Conservation (phyloP, 1,140 invertebrate species). For the Diplogasteroides magnus region DNA sequence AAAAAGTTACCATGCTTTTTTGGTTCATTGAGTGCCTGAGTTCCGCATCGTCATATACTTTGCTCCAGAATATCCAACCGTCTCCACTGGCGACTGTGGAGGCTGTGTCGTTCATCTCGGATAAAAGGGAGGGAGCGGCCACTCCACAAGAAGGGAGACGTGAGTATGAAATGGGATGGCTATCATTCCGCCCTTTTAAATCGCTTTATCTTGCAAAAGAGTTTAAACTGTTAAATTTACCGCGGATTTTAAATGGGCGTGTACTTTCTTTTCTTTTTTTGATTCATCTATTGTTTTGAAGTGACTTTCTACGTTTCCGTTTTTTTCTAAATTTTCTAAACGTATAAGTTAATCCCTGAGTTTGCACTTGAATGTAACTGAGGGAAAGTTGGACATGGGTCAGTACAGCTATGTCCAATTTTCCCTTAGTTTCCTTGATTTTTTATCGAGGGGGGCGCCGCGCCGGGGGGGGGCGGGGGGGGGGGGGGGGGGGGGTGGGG, state of each 20-base stretch:
- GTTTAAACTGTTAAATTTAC: too few species aligned
- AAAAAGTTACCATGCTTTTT: neutral
- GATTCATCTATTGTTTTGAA: neutral
- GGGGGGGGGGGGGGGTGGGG: neutral
- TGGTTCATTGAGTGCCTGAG: neutral
- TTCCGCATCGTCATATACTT: neutral
- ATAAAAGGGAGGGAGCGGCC: too few species aligned
- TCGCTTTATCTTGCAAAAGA: neutral
- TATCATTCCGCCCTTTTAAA: neutral
- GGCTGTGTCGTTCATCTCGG: too few species aligned
- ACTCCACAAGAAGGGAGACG: too few species aligned
- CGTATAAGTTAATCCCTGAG: constrained; percentile 1
- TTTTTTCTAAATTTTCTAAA: neutral
- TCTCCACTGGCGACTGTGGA: neutral
- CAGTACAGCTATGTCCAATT: too few species aligned
- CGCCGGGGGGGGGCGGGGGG: neutral
- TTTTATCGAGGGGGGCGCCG: too few species aligned
- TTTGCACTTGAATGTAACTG: too few species aligned
- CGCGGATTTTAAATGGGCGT: too few species aligned
- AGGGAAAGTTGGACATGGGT: too few species aligned
- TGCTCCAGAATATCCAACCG: neutral
- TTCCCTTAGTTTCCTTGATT: neutral
- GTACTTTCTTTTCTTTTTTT: constrained; percentile 1
- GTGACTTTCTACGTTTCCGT: neutral
- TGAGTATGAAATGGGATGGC: neutral